Conservation (phyloP, 1,140 invertebrate genomes). For the Tetragnatha versicolor region DNA sequence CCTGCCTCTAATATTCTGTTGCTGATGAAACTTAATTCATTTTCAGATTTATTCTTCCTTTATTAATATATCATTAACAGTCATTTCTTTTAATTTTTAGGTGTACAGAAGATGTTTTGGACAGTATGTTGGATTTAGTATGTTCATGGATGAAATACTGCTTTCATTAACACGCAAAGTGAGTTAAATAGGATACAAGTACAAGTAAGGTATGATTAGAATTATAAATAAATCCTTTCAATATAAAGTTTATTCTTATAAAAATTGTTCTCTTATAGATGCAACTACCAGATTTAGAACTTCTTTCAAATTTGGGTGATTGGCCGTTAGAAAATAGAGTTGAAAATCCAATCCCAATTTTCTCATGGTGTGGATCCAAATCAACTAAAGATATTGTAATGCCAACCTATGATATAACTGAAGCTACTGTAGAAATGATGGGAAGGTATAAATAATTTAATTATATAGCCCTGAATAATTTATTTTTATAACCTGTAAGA, state of each 20-base stretch:
- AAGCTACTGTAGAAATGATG: constrained; percentile 90
- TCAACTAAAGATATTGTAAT: constrained; percentile 87
- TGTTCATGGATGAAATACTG: constrained; percentile 91
- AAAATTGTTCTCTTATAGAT: constrained; percentile 60
- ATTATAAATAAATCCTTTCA: too few relatives aligned
- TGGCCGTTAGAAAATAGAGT: constrained; percentile 78
- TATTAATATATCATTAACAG: too few relatives aligned
- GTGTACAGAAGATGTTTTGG: constrained; percentile 87
- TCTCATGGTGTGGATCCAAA: constrained; percentile 94
- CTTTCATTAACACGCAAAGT: constrained; percentile 84
- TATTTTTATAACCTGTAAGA: background rate
- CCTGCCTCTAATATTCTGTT: too few relatives aligned
- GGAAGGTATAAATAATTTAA: constrained; percentile 71
- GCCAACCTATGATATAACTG: constrained; percentile 94
- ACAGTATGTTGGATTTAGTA: constrained; percentile 93
- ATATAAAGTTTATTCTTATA: background rate
- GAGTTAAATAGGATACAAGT: too few relatives aligned
- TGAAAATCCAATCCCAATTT: constrained; percentile 76
- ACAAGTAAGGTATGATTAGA: too few relatives aligned
- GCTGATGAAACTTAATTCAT: too few relatives aligned
- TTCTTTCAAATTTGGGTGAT: constrained; percentile 93
- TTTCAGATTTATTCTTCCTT: too few relatives aligned
- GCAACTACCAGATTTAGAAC: constrained; percentile 83
- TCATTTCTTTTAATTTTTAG: constrained; percentile 15
- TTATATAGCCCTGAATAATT: background rate